Evolutionary conservation across 2,113 vertebrate species (phyloP), one percentile per base, ranked within the genome.

Genomic region (Aleadryas rufinucha): DNA sequence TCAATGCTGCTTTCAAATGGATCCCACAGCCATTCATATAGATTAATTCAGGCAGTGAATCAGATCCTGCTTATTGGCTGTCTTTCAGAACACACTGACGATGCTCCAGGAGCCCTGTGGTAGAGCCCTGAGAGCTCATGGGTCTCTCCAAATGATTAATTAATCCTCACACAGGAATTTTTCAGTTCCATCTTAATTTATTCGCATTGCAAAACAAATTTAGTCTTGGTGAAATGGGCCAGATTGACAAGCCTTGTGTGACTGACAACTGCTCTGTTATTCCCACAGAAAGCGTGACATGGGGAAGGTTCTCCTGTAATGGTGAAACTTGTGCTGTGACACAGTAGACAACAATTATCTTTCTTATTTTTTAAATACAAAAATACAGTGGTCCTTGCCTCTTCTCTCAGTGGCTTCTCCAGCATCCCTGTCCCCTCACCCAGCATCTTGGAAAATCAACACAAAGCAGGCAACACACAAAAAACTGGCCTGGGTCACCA

Each of bases 21-120:
- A 95, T 97, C 97, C 97, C 93, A 78, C 45, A 95, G 93, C 89
- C 98, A 96, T 97, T 97, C 97, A 96, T 70, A 94, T 30, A 91
- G 91, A 96, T 97, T 95, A 92, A 97, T 97, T 94, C 23, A 31
- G 69, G 95, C 96, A 60, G 93, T 92, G 97, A 98, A 97, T 96
- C 91, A 96, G 95, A 89, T 84, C 95, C 60, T 95, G 94, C 85
- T 96, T 97, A 94, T 79, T 97, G 97, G 97, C 96, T 95, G 97
- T 96, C 87, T 96, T 96, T 97, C 94, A 95, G 97, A 88, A 96
- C 20, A 30, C 27, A 96, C 86, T 77, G 80, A 80, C 4, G 19
- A 93, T 87, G 90, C 19, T 28, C 84, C 13, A 39, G 35, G 80
- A 97, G 91, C 71, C 89, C 87, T 4, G 4, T 9, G 4, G 28